Evolutionary conservation across 2,113 vertebrate species (phyloP).

Genomic region (Fregetta grallaria): DNA sequence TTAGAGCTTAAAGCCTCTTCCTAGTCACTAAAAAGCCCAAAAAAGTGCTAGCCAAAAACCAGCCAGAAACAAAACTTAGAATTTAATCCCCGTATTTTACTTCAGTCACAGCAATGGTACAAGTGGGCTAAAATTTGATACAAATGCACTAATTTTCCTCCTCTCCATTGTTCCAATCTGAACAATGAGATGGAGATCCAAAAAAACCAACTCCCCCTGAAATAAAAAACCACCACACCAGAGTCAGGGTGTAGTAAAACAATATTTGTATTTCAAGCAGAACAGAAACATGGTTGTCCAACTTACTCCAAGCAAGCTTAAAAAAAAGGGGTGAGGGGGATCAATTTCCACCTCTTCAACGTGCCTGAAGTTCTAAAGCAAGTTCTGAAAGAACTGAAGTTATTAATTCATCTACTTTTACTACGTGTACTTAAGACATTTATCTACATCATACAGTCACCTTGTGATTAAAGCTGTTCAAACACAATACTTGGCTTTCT

Average conservation of each 20-base stretch:
- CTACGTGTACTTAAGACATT: conserved; percentile 31
- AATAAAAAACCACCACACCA: background rate
- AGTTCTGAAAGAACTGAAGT: background rate
- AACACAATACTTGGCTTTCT: conserved; percentile 61
- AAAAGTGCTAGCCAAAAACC: background rate
- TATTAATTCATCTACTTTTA: conserved; percentile 43
- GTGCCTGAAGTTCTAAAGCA: background rate
- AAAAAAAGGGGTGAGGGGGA: background rate
- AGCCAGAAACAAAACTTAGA: background rate
- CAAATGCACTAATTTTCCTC: background rate
- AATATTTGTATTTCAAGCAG: background rate
- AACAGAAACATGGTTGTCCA: background rate
- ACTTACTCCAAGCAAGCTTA: background rate
- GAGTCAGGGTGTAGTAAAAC: background rate
- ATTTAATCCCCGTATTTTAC: background rate
- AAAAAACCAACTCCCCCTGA: background rate
- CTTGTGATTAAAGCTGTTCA: conserved; percentile 51
- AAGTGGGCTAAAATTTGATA: background rate
- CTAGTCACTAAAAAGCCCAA: background rate
- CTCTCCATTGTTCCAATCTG: background rate
- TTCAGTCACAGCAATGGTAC: background rate
- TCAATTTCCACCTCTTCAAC: background rate
- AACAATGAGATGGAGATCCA: background rate
- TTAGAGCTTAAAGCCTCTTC: background rate
- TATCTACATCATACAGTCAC: conserved; percentile 45